A percentile compares a stretch with the other conserved stretches of the same genome.
Conservation (phyloP, 2,113 vertebrate species). For the Oceanites oceanicus region DNA sequence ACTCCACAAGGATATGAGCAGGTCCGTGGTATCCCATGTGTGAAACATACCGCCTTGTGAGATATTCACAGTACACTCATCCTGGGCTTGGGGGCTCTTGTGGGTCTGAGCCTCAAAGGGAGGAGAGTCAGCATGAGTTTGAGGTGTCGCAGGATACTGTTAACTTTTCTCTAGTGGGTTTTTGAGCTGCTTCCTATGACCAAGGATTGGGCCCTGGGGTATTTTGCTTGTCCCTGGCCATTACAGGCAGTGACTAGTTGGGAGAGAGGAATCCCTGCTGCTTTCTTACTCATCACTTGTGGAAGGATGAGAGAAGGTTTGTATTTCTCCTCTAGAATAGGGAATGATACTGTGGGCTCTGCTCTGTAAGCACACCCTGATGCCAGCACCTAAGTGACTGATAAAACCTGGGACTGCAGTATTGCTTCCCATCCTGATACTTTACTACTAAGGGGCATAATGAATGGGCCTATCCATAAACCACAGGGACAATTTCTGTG, state of each 20-base stretch:
- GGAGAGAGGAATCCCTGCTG: background rate
- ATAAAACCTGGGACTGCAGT: background rate
- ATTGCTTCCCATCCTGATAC: background rate
- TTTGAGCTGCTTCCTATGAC: background rate
- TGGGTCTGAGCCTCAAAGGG: background rate
- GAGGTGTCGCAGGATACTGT: background rate
- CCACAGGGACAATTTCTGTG: background rate
- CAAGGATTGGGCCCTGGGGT: background rate
- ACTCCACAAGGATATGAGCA: background rate
- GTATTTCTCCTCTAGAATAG: background rate
- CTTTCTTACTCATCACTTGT: background rate
- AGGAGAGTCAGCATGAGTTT: background rate
- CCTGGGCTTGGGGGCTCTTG: background rate
- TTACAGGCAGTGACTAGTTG: background rate
- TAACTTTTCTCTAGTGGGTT: background rate
- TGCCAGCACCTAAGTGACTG: accelerated
- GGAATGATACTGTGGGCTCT: background rate
- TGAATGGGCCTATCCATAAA: background rate
- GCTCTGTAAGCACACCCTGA: background rate
- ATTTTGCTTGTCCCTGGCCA: background rate
- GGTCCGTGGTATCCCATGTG: accelerated
- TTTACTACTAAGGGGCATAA: background rate
- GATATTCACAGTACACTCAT: accelerated
- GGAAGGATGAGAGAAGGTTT: background rate
- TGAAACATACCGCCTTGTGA: background rate